These are phyloP conservation scores for Cardinalis cardinalis DNA, from an alignment of 2,113 vertebrate genomes.

Conservation along the genomic window DNA sequence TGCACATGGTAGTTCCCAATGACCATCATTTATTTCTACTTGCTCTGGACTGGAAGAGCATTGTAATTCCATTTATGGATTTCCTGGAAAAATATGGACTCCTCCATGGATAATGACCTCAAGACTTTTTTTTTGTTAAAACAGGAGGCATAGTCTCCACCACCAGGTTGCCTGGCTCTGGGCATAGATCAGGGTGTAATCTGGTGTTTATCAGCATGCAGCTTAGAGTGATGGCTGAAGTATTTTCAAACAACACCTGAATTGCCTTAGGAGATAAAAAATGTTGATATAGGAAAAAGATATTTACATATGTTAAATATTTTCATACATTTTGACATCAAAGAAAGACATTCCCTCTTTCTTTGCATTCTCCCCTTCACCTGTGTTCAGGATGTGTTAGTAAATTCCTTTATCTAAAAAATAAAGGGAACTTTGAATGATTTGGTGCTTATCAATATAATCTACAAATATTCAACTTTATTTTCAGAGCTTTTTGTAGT, in stretches of 20 bases:
- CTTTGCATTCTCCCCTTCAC: neutral
- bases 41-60: neutral
- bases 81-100: neutral
- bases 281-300: neutral
- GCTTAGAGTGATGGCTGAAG: neutral
- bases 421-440: neutral
- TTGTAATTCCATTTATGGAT: neutral
- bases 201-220: neutral
- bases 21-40: neutral
- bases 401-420: neutral
- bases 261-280: neutral
- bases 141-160: neutral
- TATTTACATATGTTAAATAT: neutral
- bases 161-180: accelerated
- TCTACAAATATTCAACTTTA: neutral
- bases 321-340: neutral
- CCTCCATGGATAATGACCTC: neutral
- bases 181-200: accelerated
- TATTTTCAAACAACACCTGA: neutral
- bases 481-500: neutral
- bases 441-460: neutral
- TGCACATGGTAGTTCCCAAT: neutral
- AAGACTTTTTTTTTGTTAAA: neutral
- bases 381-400: neutral
- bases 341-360: neutral